Evolutionary conservation across 2,888 invertebrate genomes (phyloP), one percentile per base, ranked within the genome.

Genomic region (Rhodophaea formosa): DNA sequence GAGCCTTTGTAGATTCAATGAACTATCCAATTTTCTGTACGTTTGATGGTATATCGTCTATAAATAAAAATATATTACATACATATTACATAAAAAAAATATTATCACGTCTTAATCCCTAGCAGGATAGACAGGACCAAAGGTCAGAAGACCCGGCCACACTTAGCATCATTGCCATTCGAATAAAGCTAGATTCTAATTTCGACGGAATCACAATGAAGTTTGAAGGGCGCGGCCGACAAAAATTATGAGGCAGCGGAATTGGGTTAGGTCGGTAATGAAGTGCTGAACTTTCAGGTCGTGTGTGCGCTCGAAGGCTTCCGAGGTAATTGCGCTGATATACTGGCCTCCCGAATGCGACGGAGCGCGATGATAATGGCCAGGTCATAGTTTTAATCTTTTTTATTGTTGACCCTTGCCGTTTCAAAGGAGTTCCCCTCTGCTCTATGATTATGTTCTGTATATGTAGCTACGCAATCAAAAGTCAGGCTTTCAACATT

Each of bases 271-370:
- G 79, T 82, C 82, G 78, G 77, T 86, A 87, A 88, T 89, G 85
- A 87, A 87, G 85, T 83, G 79, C 78, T 85, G 83, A 86, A 86
- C 81, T 87, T 87, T 81, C 84, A 80, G 86, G 84, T 85, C 86
- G 79, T 86, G 86, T 83, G 80, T 82, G 79, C 68, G 67, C 70
- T 73, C 62, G 67, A 67, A 68, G 67, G 71, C 49, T 51, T 51
- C 69, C 62, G 69, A 62, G 72, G 79, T 80, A 84, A 85, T 85
- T 84, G 80, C 74, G 62, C 71, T 85, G 81, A 86, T 84, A 82
- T 86, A 86, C 75, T 79, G 39, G 10, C 12, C 75, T 72, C 72
- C 74, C 72, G 75, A 72, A 75, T 70, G 74, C 77, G 68, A 64
- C 68, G 72, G 71, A 69, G 66, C 72, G 66, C 71, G 62, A 70